These are phyloP conservation scores for Clarias fuscus DNA, from an alignment of 2,797 vertebrate genomes.

Conservation along the genomic window DNA sequence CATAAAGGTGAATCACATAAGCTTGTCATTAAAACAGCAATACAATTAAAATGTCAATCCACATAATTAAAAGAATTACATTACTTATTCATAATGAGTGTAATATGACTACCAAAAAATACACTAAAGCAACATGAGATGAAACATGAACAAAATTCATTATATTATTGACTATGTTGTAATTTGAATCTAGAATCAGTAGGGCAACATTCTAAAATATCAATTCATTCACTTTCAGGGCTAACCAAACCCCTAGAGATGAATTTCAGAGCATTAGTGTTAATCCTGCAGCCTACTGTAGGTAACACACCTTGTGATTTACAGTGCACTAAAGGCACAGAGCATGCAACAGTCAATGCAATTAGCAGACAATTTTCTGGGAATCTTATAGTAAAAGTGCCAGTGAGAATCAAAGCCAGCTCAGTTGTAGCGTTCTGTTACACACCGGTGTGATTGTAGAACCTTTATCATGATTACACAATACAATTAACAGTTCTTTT, in stretches of 20 bases:
- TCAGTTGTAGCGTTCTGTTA: not conserved
- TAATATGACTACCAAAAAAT: not conserved
- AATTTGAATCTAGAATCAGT: not conserved
- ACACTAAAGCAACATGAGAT: not conserved
- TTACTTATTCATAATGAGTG: not conserved
- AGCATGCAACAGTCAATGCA: conserved; percentile 37
- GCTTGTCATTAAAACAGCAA: not conserved
- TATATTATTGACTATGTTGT: not conserved
- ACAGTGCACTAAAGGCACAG: conserved; percentile 36
- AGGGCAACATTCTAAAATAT: not conserved
- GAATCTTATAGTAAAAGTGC: conserved; percentile 32
- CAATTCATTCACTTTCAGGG: not conserved
- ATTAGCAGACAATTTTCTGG: conserved; percentile 29
- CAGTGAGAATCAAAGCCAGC: conserved; percentile 34
- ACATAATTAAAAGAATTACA: not conserved
- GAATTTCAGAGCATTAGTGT: conserved; percentile 33
- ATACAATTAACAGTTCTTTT: not conserved
- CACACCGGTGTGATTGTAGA: not conserved
- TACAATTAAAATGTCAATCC: not conserved
- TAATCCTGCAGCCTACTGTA: conserved; percentile 21
- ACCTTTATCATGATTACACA: not conserved
- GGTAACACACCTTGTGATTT: conserved; percentile 44
- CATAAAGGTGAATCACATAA: not conserved
- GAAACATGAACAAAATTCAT: not conserved
- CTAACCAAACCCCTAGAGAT: conserved; percentile 15